Conservation (phyloP, 1,140 invertebrate genomes). For the Littorina saxatilis region DNA sequence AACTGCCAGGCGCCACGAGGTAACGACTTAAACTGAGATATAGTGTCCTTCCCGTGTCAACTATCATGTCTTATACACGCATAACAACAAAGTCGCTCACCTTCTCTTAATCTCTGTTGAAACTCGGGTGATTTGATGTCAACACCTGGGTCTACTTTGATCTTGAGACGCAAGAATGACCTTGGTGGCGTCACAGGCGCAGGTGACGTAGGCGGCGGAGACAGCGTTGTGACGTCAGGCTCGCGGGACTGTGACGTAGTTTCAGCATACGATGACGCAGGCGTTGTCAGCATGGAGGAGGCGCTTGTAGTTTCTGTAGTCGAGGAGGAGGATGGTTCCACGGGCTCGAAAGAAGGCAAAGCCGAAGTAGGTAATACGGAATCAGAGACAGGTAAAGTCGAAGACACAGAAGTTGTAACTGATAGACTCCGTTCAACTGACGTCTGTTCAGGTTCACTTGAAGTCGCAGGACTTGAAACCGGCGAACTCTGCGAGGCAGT, state of each 20-base stretch:
- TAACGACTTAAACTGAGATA: no score
- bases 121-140: slow-evolving; percentile 1
- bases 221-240: not conserved
- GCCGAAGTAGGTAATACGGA: not conserved
- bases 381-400: not conserved
- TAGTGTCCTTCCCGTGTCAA: no score
- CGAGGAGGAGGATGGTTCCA: not conserved
- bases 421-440: no score
- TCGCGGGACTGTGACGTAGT: not conserved
- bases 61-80: no score
- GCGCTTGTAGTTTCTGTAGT: not conserved
- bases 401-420: no score
- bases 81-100: not conserved
- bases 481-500: no score
- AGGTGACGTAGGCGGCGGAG: not conserved
- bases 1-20: no score
- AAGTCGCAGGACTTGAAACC: no score
- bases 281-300: not conserved
- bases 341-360: not conserved
- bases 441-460: no score
- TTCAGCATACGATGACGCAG: no score
- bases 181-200: not conserved
- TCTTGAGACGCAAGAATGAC: slow-evolving; percentile 18
- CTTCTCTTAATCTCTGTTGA: not conserved
- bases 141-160: not conserved